Conservation (phyloP, 1,140 invertebrate genomes). For the Acromyrmex echinatior region DNA sequence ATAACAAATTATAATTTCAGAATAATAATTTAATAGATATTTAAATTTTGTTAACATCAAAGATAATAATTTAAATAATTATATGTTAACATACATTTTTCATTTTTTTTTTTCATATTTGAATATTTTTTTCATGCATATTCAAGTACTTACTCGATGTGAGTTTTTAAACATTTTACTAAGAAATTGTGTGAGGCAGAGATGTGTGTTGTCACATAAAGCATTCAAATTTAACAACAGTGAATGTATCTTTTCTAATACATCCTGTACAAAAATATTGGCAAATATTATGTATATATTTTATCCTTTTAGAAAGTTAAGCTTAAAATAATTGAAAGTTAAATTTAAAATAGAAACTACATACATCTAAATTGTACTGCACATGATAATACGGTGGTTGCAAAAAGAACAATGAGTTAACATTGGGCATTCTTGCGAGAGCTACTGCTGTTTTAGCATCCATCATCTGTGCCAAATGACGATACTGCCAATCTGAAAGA, state of each 20-base stretch:
- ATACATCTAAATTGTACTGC: conserved; percentile 84
- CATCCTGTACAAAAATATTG: conserved; percentile 77
- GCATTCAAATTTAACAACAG: conserved; percentile 87
- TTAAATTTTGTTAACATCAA: not conserved
- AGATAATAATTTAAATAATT: not conserved
- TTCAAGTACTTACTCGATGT: conserved; percentile 78
- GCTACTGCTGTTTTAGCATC: conserved; percentile 89
- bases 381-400: conserved; percentile 88
- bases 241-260: conserved; percentile 87
- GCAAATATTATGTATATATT: not conserved
- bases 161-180: conserved; percentile 89
- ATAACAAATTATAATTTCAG: not conserved
- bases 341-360: conserved; percentile 67
- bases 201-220: conserved; percentile 86
- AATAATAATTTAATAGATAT: conserved; percentile 7
- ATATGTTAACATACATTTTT: too few species aligned
- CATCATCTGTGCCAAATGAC: conserved; percentile 89
- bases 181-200: conserved; percentile 89
- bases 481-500: conserved; percentile 88
- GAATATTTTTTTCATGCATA: not conserved
- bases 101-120: too few species aligned
- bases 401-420: conserved; percentile 89
- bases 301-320: not conserved
- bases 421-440: conserved; percentile 88
- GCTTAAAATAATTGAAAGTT: not conserved